phyloP scores from a whole-genome alignment of 2,113 vertebrate genomes.

The Morphnarchus princeps region DNA sequence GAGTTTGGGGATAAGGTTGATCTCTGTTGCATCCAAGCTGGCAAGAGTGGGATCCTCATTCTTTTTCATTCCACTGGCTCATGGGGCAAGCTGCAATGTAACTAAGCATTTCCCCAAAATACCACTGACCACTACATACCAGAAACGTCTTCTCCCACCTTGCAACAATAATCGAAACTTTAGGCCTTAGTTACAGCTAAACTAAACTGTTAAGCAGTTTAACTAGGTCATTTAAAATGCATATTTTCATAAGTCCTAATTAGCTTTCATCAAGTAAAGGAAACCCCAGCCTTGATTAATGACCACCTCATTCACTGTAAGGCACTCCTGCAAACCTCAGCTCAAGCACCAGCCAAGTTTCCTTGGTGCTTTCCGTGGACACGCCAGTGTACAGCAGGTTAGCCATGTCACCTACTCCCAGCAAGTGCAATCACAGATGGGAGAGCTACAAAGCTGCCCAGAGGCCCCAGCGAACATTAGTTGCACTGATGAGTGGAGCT shows the following conservation, averaged over 20 bases:
- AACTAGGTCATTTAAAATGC: not conserved
- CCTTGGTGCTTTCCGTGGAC: not conserved
- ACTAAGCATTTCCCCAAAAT: not conserved
- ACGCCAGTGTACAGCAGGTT: rapidly evolving
- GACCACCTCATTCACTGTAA: not conserved
- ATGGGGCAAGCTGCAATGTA: not conserved
- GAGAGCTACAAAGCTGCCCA: too few relatives aligned
- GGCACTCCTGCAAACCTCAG: not conserved
- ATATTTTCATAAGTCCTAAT: not conserved
- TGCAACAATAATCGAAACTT: not conserved
- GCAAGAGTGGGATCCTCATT: not conserved
- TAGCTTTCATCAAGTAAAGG: not conserved
- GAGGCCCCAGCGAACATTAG: rapidly evolving
- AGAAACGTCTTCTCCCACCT: not conserved
- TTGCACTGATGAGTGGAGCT: not conserved
- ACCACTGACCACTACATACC: not conserved
- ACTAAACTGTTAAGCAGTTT: not conserved
- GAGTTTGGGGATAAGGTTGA: not conserved
- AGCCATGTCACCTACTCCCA: not conserved
- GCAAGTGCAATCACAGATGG: rapidly evolving
- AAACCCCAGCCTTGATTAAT: not conserved
- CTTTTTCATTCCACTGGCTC: not conserved
- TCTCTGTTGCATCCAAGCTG: not conserved
- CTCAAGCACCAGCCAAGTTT: not conserved
- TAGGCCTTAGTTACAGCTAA: not conserved